phyloP scores from a whole-genome alignment of 2,797 vertebrate genomes.

The Tokudaia tokunoshimensis region DNA sequence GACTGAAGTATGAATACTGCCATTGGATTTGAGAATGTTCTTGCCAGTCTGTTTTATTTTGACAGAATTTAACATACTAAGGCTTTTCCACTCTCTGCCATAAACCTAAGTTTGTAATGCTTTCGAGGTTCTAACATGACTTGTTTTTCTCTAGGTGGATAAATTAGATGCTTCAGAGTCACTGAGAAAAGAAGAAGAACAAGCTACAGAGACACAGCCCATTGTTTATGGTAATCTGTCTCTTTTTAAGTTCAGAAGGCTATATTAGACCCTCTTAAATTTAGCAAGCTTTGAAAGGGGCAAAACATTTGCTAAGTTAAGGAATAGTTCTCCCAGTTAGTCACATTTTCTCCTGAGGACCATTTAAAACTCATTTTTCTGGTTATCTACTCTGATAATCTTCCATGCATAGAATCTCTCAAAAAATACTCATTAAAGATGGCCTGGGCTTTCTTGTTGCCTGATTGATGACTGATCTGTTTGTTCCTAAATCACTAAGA shows the following conservation, averaged over 20 bases:
- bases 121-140: slow-evolving; percentile 72
- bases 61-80: slow-evolving; percentile 89
- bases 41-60: slow-evolving; percentile 85
- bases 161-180: slow-evolving; percentile 99
- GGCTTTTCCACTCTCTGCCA: slow-evolving; percentile 93
- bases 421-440: slow-evolving; percentile 12
- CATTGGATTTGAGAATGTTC: slow-evolving; percentile 87
- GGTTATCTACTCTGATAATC: slow-evolving; percentile 39
- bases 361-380: slow-evolving; percentile 34
- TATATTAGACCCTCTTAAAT: slow-evolving; percentile 26
- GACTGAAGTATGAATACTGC: slow-evolving; percentile 88
- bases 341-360: not conserved
- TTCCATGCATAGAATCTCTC: slow-evolving; percentile 30
- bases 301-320: not conserved
- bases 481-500: slow-evolving; percentile 41
- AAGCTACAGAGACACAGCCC: slow-evolving; percentile 98
- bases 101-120: slow-evolving; percentile 76
- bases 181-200: slow-evolving; percentile 99
- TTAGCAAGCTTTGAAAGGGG: not conserved
- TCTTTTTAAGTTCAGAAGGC: slow-evolving; percentile 49
- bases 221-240: slow-evolving; percentile 97
- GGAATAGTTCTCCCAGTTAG: not conserved
- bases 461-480: not conserved
- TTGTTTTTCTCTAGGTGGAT: slow-evolving; percentile 93
- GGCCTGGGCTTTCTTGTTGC: slow-evolving; percentile 15